Percentiles rank a stretch among this genome's conserved stretches.
Evolutionary conservation across 1,140 invertebrate species (phyloP).

Genomic region (Micrasema minimum): DNA sequence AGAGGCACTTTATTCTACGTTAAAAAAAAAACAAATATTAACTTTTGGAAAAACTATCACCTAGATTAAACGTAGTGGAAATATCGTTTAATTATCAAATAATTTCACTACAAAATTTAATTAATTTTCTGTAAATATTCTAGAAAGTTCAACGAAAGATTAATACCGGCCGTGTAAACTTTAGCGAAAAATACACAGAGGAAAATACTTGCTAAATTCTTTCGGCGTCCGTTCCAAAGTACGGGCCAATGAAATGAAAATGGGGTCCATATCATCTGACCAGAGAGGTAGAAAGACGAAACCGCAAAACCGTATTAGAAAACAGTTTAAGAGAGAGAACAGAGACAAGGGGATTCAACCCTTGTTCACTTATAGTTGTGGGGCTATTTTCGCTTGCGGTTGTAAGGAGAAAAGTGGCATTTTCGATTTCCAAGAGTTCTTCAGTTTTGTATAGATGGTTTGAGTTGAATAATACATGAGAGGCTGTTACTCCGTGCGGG

Average conservation of each 20-base stretch:
- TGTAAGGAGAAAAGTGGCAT: background rate
- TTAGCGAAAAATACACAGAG: background rate
- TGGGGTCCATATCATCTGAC: constrained; percentile 12
- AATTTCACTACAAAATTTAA: background rate
- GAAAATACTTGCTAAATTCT: constrained; percentile 5
- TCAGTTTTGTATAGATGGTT: constrained; percentile 3
- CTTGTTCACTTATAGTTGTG: background rate
- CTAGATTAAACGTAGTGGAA: too few species aligned
- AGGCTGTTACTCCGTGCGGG: background rate
- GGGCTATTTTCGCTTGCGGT: background rate
- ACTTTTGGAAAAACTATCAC: too few species aligned
- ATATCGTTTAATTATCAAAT: too few species aligned
- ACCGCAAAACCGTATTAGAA: background rate
- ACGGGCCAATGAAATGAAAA: background rate
- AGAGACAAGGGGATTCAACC: background rate
- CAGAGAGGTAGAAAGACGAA: constrained; percentile 6
- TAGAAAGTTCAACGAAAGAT: constrained; percentile 12
- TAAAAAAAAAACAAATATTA: too few species aligned
- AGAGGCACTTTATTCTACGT: too few species aligned
- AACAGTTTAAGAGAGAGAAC: background rate
- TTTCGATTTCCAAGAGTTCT: background rate
- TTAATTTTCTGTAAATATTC: constrained; percentile 5
- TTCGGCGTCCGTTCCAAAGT: constrained; percentile 2
- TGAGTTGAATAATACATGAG: constrained; percentile 29
- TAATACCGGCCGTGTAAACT: constrained; percentile 2